phyloP scores from a whole-genome alignment of 35 echinoderm and acorn worm genomes.

The Lytechinus pictus region DNA sequence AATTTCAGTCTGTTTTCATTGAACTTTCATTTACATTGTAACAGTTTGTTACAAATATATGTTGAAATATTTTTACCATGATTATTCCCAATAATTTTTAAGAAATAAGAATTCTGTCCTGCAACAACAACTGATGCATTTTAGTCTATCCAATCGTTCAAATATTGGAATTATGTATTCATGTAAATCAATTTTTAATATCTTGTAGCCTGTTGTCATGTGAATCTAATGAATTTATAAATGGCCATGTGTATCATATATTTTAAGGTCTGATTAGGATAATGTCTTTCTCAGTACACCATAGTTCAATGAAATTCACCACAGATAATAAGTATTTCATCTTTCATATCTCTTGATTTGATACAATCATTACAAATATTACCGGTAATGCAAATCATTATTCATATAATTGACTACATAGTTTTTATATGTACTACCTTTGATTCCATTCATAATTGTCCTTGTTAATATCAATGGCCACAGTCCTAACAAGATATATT shows the following conservation, averaged over 20 bases:
- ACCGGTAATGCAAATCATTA: neutral
- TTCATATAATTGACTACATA: neutral
- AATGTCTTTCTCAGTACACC: neutral
- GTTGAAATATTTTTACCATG: neutral
- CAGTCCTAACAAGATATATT: neutral
- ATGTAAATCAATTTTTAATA: neutral
- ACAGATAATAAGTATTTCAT: neutral
- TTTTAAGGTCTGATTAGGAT: constrained; percentile 4
- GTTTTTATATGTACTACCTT: constrained; percentile 11
- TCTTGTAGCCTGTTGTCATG: neutral
- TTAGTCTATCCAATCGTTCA: constrained; percentile 11
- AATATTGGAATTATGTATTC: constrained; percentile 6
- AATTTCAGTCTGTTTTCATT: neutral
- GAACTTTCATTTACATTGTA: neutral
- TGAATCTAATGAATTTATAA: neutral
- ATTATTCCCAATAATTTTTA: neutral
- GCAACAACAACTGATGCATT: neutral
- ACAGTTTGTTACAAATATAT: neutral
- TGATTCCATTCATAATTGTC: neutral
- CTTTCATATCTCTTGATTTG: neutral
- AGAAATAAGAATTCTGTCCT: neutral
- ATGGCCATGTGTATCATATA: constrained; percentile 11
- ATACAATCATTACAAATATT: neutral
- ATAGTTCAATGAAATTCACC: neutral
- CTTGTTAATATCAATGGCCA: constrained; percentile 7